These are phyloP conservation scores for Acronicta leporina DNA, from an alignment of 2,888 invertebrate genomes.

Conservation along the genomic window DNA sequence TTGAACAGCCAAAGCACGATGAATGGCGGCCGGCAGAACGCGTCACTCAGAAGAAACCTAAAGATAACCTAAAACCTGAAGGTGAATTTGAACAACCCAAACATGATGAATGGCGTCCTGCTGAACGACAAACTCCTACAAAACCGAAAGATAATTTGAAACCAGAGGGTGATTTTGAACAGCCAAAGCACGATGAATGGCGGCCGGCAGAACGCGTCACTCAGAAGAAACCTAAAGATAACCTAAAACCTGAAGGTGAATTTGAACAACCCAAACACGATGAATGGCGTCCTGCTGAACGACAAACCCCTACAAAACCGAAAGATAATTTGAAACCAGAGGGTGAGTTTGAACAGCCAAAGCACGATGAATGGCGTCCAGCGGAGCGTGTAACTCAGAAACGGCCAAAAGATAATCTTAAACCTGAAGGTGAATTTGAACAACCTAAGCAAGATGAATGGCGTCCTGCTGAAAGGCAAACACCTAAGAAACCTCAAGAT, in stretches of 20 bases:
- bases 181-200: slow-evolving; percentile 73
- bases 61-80: background rate
- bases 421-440: slow-evolving; percentile 86
- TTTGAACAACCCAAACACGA: too few species aligned
- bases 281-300: slow-evolving; percentile 75
- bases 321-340: slow-evolving; percentile 84
- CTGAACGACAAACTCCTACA: slow-evolving; percentile 71
- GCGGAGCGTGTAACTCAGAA: slow-evolving; percentile 76
- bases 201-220: slow-evolving; percentile 75
- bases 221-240: slow-evolving; percentile 78
- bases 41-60: background rate
- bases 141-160: slow-evolving; percentile 68
- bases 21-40: slow-evolving; percentile 84
- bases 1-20: slow-evolving; percentile 83
- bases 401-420: slow-evolving; percentile 82
- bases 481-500: slow-evolving; percentile 78
- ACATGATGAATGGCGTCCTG: slow-evolving; percentile 38
- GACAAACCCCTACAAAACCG: slow-evolving; percentile 70
- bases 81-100: slow-evolving; percentile 16
- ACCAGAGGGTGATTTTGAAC: slow-evolving; percentile 64
- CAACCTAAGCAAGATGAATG: slow-evolving; percentile 75
- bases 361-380: slow-evolving; percentile 76
- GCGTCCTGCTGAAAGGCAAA: slow-evolving; percentile 81
- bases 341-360: slow-evolving; percentile 85
- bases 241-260: too few species aligned